phyloP scores from a whole-genome alignment of 1,140 invertebrate genomes.

The Atta cephalotes region DNA sequence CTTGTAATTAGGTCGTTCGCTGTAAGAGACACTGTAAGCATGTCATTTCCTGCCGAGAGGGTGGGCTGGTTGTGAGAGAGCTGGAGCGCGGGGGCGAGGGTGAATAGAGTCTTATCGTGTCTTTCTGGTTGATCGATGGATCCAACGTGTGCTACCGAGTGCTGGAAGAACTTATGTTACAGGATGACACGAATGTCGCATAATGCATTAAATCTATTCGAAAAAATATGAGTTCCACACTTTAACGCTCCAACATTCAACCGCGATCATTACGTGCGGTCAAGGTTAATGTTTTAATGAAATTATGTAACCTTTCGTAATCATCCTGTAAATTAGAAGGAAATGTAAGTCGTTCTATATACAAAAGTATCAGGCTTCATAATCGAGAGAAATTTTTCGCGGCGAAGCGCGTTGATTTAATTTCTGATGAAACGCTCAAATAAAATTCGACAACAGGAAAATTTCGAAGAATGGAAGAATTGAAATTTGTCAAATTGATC shows the following conservation, averaged over 20 bases:
- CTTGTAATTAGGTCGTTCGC: constrained; percentile 80
- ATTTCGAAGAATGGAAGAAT: not conserved
- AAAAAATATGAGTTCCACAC: not conserved
- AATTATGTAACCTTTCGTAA: not conserved
- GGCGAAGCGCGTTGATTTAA: not conserved
- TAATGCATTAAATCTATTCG: not conserved
- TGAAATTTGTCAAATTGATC: no score
- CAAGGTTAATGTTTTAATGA: not conserved
- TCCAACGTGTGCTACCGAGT: constrained; percentile 55
- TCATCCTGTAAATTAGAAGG: constrained; percentile 34
- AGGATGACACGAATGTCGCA: constrained; percentile 35
- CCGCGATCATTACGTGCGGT: not conserved
- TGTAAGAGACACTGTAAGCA: constrained; percentile 72
- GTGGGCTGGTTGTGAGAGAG: not conserved
- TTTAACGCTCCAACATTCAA: not conserved
- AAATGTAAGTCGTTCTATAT: constrained; percentile 40
- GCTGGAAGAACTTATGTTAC: constrained; percentile 50
- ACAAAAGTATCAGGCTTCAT: constrained; percentile 20
- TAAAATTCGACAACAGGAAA: not conserved
- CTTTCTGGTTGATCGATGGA: constrained; percentile 50
- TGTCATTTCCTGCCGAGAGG: constrained; percentile 17
- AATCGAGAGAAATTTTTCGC: constrained; percentile 39
- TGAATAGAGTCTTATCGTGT: constrained; percentile 48
- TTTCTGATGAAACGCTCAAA: not conserved
- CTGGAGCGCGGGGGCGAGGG: not conserved